phyloP scores from a whole-genome alignment of 1,140 invertebrate genomes.

The Ceratina japonica region DNA sequence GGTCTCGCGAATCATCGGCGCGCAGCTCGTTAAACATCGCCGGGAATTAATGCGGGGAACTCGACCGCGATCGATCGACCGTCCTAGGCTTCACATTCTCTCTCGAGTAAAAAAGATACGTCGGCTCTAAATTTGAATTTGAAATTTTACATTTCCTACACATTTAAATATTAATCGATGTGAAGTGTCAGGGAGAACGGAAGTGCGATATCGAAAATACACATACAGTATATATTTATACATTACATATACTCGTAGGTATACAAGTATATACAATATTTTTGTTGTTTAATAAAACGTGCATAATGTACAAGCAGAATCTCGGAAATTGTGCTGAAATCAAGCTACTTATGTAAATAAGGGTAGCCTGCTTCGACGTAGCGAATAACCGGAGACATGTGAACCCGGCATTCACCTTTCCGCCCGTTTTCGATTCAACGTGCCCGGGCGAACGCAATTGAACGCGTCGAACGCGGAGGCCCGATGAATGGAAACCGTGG shows the following conservation, averaged over 20 bases:
- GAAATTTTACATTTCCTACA: no score
- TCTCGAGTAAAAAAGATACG: no score
- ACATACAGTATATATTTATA: no score
- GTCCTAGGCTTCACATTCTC: conserved; percentile 9
- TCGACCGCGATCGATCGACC: neutral
- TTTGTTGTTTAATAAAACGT: neutral
- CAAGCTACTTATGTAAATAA: no score
- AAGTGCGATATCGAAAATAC: no score
- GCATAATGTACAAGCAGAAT: neutral
- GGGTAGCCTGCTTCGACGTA: conserved; percentile 1
- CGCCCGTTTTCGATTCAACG: neutral
- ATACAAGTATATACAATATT: no score
- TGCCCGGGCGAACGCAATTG: conserved; percentile 1
- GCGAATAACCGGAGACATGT: neutral
- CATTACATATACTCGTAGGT: no score
- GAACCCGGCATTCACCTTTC: conserved; percentile 1
- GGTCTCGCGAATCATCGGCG: neutral
- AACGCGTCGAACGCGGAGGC: neutral
- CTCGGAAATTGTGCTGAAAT: neutral
- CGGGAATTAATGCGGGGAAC: conserved; percentile 21
- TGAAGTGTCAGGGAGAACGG: no score
- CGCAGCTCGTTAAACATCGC: conserved; percentile 14
- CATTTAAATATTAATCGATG: no score
- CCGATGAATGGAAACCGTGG: neutral
- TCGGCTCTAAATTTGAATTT: no score